phyloP scores from a whole-genome alignment of 2,797 vertebrate species.

The Anniella stebbinsi region DNA sequence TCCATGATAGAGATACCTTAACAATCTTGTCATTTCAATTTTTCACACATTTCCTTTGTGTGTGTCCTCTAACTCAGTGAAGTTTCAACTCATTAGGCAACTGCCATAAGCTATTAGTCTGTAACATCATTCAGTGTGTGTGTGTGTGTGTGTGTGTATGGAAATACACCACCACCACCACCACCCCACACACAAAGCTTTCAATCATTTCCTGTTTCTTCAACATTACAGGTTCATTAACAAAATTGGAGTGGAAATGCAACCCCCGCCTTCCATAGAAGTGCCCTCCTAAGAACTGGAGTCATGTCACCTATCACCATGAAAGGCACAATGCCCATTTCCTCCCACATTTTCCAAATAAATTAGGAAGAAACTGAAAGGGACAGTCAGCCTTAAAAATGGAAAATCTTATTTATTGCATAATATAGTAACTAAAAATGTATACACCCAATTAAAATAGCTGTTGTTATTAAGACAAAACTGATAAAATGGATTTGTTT shows the following conservation, averaged over 20 bases:
- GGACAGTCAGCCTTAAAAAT: slow-evolving; percentile 8
- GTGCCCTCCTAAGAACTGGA: neutral
- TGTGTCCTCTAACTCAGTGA: slow-evolving; percentile 45
- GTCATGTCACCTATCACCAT: neutral
- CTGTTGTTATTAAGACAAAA: neutral
- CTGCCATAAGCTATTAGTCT: slow-evolving; percentile 68
- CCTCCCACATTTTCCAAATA: slow-evolving; percentile 14
- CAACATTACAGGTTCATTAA: slow-evolving; percentile 49
- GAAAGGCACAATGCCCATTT: slow-evolving; percentile 19
- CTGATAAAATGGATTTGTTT: neutral
- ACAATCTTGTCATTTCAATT: slow-evolving; percentile 70
- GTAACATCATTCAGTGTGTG: slow-evolving; percentile 37
- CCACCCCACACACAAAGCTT: too few species aligned
- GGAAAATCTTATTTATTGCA: slow-evolving; percentile 35
- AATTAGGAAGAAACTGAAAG: slow-evolving; percentile 7
- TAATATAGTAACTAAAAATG: slow-evolving; percentile 28
- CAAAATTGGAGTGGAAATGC: slow-evolving; percentile 14
- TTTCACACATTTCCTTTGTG: slow-evolving; percentile 67
- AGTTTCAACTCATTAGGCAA: slow-evolving; percentile 70
- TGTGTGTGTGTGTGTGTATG: neutral
- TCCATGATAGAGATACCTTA: slow-evolving; percentile 61
- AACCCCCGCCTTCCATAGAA: neutral
- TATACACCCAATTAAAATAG: neutral
- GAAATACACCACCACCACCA: too few species aligned
- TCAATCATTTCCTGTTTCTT: slow-evolving; percentile 28